Base-by-base conservation (phyloP, 2,888 invertebrate species). In the Drosophila antonietae region DNA sequence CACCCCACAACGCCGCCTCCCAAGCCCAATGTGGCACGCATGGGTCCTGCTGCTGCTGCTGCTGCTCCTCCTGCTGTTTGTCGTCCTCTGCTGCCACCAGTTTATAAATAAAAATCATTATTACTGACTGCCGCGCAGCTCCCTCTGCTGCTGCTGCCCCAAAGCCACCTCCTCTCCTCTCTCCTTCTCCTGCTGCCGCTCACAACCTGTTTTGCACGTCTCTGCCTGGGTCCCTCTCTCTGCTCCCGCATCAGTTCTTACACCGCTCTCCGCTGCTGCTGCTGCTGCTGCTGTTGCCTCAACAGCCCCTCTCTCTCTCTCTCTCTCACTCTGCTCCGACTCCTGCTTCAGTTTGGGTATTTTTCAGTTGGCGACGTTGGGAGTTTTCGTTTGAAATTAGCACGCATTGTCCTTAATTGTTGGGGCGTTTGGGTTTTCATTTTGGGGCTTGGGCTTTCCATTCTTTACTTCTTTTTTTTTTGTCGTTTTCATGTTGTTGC, bases 371-470 rank as follows among this genome's bases (percentile, higher is more conserved):
- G 56, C 64, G 49, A 52, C 39, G 55, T 20, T 55, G 10, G 14
- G 58, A 61, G 55, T 68, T 83, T 79, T 66, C 73, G 61, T 73
- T 81, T 73, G 81, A 84, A 88, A 84, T 84, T 86, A 89, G 87
- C 87, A 84, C 87, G 89, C 83, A 86, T 84, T 84, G 87, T 88
- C 74, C 87, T 74, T 84, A 84, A 84, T 84, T 84, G 83, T 83
- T 86, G 78, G 88, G 86, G 83, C 85, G 75, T 78, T 84, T 64
- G 68, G 73, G 56, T 44, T 68, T 64, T 66, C 52, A 59, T 57
- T 56, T 56, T 56, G 20, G 20, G 44, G 41, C 57, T 61, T 35
- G 39, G 35, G 52, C 46, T 49, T 59, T 59, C 18, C 59, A 28
- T 18, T 49, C 37, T 53, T 51, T n/a, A 8, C 6, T n/a, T 12